Percentiles rank a stretch among this genome's conserved stretches.
Evolutionary conservation across 2,797 vertebrate genomes (phyloP).

Genomic region (Clarias pachynema): DNA sequence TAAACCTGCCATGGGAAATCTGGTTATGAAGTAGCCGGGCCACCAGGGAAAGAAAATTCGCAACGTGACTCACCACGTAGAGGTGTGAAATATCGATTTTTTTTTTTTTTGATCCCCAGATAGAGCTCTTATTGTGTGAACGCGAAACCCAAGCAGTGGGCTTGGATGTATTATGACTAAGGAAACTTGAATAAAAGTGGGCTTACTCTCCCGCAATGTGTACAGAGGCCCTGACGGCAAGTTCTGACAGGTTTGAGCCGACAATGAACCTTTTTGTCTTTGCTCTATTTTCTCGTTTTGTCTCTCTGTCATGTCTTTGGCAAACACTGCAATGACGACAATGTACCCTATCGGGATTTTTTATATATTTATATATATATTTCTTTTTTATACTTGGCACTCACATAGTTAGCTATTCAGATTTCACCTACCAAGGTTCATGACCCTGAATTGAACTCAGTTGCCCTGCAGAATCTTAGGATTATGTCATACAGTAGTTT

Average conservation of each 20-base stretch:
- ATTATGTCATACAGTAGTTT: conserved; percentile 14
- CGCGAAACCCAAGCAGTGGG: conserved; percentile 40
- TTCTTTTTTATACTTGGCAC: conserved; percentile 30
- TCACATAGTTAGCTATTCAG: conserved; percentile 44
- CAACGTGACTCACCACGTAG: conserved; percentile 21
- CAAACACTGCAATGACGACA: conserved; percentile 29
- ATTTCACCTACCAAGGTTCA: conserved; percentile 43
- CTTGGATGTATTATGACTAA: conserved; percentile 50
- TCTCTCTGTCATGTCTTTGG: conserved; percentile 39
- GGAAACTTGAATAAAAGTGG: conserved; percentile 56
- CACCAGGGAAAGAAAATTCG: conserved; percentile 43
- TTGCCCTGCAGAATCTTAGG: conserved; percentile 19
- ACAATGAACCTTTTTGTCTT: conserved; percentile 61
- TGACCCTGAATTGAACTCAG: conserved; percentile 42
- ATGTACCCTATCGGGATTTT: conserved; percentile 15
- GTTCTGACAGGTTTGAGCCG: conserved; percentile 57
- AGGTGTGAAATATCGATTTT: conserved; percentile 51
- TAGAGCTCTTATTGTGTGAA: conserved; percentile 59
- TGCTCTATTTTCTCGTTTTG: not conserved
- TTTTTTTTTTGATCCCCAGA: conserved; percentile 37
- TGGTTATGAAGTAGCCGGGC: conserved; percentile 33
- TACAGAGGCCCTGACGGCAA: conserved; percentile 54
- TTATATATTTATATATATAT: not conserved
- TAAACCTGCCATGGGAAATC: conserved; percentile 39
- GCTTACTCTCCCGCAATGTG: conserved; percentile 43